Base-by-base conservation (phyloP, 92 coral and sea anemone species). In the Epizoanthus ramosus region DNA sequence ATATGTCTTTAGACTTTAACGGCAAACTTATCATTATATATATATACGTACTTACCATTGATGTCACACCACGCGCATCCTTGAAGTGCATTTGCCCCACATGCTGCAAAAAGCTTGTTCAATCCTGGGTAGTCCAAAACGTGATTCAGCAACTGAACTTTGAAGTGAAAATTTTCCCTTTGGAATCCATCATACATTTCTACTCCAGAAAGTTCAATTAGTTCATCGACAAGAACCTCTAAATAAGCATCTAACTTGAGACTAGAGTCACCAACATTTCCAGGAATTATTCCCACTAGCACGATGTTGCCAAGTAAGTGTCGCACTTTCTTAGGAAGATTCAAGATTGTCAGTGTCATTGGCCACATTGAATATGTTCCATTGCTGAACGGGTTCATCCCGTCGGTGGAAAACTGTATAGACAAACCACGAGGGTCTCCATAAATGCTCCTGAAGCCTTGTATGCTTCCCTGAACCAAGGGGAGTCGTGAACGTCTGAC, bases 41-140 rank as follows among this genome's bases (percentile, higher is more conserved):
- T 7, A 35, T n/a, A 15, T 37, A 21, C 39, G 9, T 22, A 72
- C 88, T 83, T 37, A 85, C 92, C 92, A 60, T 68, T 45, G 56
- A 57, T 71, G 25, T 88, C 85, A 28, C 92, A 88, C 86, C 92
- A 88, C 86, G 85, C 79, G 74, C 88, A 84, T 73, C 89, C 86
- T 57, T 88, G 83, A 75, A 84, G 54, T 21, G 92, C 88, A 54
- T 83, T 86, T 71, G 92, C 70, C 16, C 89, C 88, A 71, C 64
- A 18, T 22, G 86, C 69, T 8, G 79, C 61, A 50, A 85, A 89
- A 76, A 84, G 73, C 75, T 80, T 89, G 72, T 89, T 89, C 16
- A 89, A 68, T 31, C 89, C 92, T 50, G 92, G 92, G 45, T 89
- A 89, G 73, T 89, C 92, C 28, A 89, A 22, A 8, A 85, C 92